These are phyloP conservation scores for Australoheros facetus DNA, from an alignment of 2,797 vertebrate genomes.

Conservation along the genomic window DNA sequence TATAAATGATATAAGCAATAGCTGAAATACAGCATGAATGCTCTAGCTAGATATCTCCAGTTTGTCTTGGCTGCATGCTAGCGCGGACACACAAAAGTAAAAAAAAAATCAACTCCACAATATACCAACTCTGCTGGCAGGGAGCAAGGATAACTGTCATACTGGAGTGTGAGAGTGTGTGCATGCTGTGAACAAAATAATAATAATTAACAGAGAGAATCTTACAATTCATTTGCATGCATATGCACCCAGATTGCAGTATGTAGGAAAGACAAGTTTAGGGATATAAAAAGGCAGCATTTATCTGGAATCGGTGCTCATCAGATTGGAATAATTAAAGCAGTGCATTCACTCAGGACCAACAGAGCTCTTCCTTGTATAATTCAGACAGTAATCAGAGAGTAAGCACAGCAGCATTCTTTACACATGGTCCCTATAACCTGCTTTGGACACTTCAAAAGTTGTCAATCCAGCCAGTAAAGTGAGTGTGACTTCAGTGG, in stretches of 20 bases:
- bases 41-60: not conserved
- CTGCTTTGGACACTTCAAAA: not conserved
- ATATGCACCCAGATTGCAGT: not conserved
- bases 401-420: not conserved
- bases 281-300: not conserved
- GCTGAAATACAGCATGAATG: not conserved
- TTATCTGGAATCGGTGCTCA: not conserved
- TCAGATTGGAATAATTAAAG: rapidly evolving
- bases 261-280: not conserved
- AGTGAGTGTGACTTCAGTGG: not conserved
- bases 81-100: not conserved
- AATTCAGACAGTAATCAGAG: not conserved
- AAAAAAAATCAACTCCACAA: not conserved
- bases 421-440: rapidly evolving
- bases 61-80: not conserved
- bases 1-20: not conserved
- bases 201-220: not conserved
- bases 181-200: not conserved
- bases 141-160: not conserved
- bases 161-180: not conserved
- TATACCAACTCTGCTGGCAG: not conserved
- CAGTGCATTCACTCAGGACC: not conserved
- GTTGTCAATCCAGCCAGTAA: not conserved
- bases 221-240: not conserved
- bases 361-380: not conserved